phyloP scores from a whole-genome alignment of 2,113 vertebrate species.

The Rattus norvegicus region DNA sequence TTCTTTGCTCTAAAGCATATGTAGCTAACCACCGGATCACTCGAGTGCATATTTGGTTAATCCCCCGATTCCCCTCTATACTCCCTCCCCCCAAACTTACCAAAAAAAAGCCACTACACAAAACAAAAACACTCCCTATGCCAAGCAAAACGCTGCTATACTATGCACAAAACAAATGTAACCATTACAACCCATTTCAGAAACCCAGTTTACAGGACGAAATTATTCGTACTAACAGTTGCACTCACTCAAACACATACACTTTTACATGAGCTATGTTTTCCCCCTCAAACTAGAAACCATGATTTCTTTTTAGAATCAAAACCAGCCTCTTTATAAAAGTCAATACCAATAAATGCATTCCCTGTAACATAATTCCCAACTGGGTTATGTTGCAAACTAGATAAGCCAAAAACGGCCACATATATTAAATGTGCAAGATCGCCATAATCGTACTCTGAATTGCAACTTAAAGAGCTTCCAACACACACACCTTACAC shows the following conservation, averaged over 20 bases:
- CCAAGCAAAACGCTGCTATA: slow-evolving; percentile 85
- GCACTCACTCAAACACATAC: slow-evolving; percentile 59
- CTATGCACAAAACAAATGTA: slow-evolving; percentile 83
- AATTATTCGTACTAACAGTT: slow-evolving; percentile 73
- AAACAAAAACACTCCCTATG: slow-evolving; percentile 80
- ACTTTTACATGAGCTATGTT: slow-evolving; percentile 63
- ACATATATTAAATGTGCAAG: slow-evolving; percentile 82
- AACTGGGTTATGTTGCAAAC: slow-evolving; percentile 71
- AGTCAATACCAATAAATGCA: slow-evolving; percentile 78
- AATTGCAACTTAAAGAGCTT: slow-evolving; percentile 85
- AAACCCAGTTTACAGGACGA: slow-evolving; percentile 69
- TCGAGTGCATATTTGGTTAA: slow-evolving; percentile 78
- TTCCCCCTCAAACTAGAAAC: slow-evolving; percentile 77
- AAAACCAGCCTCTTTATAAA: slow-evolving; percentile 74
- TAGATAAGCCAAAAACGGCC: slow-evolving; percentile 80
- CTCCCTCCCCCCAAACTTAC: slow-evolving; percentile 78
- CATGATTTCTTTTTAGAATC: slow-evolving; percentile 67
- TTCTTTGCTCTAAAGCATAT: slow-evolving; percentile 62
- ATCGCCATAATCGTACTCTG: slow-evolving; percentile 83
- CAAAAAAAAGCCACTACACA: slow-evolving; percentile 73
- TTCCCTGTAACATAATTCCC: slow-evolving; percentile 79
- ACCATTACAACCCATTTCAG: slow-evolving; percentile 81
- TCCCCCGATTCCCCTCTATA: slow-evolving; percentile 57
- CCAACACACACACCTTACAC: slow-evolving; percentile 68
- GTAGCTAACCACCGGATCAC: slow-evolving; percentile 69